These are phyloP conservation scores for Netelia fuscicornis DNA, from an alignment of 2,888 invertebrate genomes.

Conservation along the genomic window DNA sequence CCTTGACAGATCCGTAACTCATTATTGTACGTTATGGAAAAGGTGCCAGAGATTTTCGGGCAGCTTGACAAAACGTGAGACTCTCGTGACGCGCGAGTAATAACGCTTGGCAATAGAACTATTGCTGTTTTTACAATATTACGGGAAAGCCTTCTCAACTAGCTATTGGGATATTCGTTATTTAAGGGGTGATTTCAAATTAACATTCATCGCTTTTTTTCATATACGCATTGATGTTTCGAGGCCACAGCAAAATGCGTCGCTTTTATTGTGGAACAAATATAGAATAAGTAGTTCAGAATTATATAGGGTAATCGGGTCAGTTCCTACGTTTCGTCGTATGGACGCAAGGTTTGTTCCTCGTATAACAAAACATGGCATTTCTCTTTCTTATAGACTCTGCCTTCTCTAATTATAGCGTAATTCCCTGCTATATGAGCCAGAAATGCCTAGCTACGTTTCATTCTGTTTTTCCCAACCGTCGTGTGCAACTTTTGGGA, in stretches of 20 bases:
- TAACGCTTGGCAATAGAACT: conserved; percentile 47
- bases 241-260: neutral
- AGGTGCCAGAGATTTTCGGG: conserved; percentile 55
- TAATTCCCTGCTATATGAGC: conserved; percentile 48
- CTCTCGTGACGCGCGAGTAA: conserved; percentile 26
- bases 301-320: conserved; percentile 5
- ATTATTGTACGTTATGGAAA: conserved; percentile 35
- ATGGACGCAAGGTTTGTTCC: conserved; percentile 35
- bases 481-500: conserved; percentile 55
- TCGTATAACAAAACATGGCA: conserved; percentile 37
- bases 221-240: neutral
- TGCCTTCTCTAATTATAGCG: conserved; percentile 59
- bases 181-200: neutral
- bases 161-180: conserved; percentile 32
- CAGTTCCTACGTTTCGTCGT: conserved; percentile 28
- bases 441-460: conserved; percentile 24
- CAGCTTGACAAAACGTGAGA: conserved; percentile 56
- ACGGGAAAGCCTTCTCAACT: conserved; percentile 47
- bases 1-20: neutral
- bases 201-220: conserved; percentile 13
- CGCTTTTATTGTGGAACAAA: conserved; percentile 37
- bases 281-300: conserved; percentile 58
- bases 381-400: neutral
- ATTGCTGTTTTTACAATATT: conserved; percentile 22
- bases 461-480: conserved; percentile 25